phyloP scores from a whole-genome alignment of 1,140 invertebrate species.

The Trachymyrmex septentrionalis region DNA sequence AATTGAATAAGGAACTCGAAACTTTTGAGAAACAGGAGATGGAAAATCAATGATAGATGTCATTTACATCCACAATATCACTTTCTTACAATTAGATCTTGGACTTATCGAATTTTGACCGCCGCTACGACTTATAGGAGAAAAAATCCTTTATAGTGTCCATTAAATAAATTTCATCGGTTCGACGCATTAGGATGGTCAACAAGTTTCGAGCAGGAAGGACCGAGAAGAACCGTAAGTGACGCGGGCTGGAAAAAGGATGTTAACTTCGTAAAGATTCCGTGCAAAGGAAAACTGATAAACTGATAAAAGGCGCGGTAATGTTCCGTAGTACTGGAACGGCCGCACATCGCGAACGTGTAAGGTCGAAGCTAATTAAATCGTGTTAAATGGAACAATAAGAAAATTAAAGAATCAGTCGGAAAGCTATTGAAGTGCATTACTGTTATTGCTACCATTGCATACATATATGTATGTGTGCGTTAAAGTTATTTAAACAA shows the following conservation, averaged over 20 bases:
- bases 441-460: background rate
- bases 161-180: constrained; percentile 14
- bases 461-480: no score
- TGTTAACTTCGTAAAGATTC: constrained; percentile 7
- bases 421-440: background rate
- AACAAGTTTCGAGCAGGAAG: background rate
- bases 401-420: background rate
- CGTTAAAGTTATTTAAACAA: background rate
- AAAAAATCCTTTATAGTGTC: background rate
- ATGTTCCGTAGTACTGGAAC: background rate
- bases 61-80: background rate
- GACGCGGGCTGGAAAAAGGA: background rate
- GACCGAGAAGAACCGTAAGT: background rate
- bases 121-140: background rate
- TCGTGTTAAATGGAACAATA: background rate
- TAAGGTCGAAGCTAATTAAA: background rate
- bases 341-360: background rate
- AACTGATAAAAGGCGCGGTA: constrained; percentile 23
- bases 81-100: background rate
- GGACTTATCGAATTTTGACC: background rate
- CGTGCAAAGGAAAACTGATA: constrained; percentile 19
- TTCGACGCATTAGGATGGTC: background rate
- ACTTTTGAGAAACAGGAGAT: background rate
- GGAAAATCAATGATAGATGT: background rate
- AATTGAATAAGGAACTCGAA: background rate